Evolutionary conservation across 1,140 invertebrate species (phyloP).

Genomic region (Pissodes strobi): DNA sequence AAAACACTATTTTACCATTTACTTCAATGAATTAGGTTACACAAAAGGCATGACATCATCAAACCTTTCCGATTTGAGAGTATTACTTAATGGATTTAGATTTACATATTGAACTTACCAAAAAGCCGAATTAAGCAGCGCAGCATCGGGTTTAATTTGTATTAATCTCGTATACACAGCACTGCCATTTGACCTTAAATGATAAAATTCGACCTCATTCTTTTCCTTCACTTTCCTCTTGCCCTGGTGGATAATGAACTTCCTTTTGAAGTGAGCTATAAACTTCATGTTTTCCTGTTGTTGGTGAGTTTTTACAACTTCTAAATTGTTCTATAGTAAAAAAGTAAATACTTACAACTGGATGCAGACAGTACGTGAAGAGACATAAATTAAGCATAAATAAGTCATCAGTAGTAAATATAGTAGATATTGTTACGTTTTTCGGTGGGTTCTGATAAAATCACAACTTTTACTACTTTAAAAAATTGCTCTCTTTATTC

Average conservation of each 20-base stretch:
- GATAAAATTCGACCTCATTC: conserved; percentile 88
- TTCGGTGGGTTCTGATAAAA: too few relatives aligned
- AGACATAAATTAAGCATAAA: too few relatives aligned
- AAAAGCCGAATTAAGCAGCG: conserved; percentile 80
- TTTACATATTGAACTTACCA: conserved; percentile 65
- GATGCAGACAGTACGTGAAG: too few relatives aligned
- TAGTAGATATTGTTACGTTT: too few relatives aligned
- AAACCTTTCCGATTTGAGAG: too few relatives aligned
- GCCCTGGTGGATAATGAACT: conserved; percentile 93
- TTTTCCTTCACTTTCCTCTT: conserved; percentile 72
- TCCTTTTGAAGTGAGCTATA: conserved; percentile 94
- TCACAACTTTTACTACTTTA: too few relatives aligned
- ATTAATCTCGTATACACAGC: conserved; percentile 91
- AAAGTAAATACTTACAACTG: too few relatives aligned
- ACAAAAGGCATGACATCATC: too few relatives aligned
- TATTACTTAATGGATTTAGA: background rate
- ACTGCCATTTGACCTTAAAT: conserved; percentile 93
- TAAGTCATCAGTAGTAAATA: too few relatives aligned
- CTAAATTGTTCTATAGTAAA: conserved; percentile 77
- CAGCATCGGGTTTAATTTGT: conserved; percentile 83
- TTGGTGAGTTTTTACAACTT: conserved; percentile 94
- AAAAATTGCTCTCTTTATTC: too few relatives aligned
- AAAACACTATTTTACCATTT: too few relatives aligned
- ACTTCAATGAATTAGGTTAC: too few relatives aligned
- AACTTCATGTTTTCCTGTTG: conserved; percentile 99